Evolutionary conservation across 2,797 vertebrate species (phyloP).

Genomic region (Hyperoplus lanceolatus): DNA sequence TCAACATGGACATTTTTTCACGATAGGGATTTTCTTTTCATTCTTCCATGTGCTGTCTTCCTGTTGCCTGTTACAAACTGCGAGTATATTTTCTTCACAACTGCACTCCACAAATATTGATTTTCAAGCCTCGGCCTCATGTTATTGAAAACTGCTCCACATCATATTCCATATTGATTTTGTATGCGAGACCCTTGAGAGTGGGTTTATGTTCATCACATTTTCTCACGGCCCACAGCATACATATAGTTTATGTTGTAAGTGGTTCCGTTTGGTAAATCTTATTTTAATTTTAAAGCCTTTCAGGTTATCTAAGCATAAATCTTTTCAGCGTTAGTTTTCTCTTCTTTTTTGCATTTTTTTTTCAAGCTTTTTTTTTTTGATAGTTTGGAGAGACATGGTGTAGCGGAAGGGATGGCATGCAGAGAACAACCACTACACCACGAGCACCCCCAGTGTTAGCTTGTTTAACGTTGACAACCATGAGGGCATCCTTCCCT

Average conservation of each 20-base stretch:
- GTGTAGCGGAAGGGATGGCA: too few species aligned
- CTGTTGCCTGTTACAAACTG: conserved; percentile 3
- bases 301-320: conserved; percentile 5
- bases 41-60: conserved; percentile 13
- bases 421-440: too few species aligned
- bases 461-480: not conserved
- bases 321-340: not conserved
- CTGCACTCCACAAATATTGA: conserved; percentile 69
- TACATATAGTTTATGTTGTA: conserved; percentile 6
- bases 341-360: too few species aligned
- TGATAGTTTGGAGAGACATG: too few species aligned
- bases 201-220: conserved; percentile 35
- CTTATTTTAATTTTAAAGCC: conserved; percentile 2
- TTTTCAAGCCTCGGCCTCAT: conserved; percentile 57
- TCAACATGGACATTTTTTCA: conserved; percentile 6
- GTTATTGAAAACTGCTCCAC: conserved; percentile 70
- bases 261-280: conserved; percentile 25
- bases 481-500: conserved; percentile 17
- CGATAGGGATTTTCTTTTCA: not conserved
- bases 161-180: conserved; percentile 78
- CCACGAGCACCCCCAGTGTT: not conserved
- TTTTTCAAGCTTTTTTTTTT: too few species aligned
- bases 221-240: conserved; percentile 33
- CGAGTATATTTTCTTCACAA: conserved; percentile 48
- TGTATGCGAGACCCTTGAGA: conserved; percentile 44